Evolutionary conservation across 2,888 invertebrate species (phyloP).

Genomic region (Matsumyia berberina): DNA sequence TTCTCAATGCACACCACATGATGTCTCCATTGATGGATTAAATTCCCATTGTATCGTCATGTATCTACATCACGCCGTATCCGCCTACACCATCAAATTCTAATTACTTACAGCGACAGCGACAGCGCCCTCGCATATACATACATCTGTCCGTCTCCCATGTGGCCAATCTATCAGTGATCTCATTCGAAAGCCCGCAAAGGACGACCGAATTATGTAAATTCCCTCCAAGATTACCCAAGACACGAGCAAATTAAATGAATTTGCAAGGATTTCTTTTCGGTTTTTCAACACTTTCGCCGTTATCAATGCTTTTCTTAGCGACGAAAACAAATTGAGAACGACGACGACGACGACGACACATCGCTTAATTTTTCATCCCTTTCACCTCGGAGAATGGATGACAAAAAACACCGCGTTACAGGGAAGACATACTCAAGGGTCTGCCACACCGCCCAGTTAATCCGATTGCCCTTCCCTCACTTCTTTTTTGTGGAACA

Average conservation of each 20-base stretch:
- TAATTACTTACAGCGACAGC: slow-evolving; percentile 2
- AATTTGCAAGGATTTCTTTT: slow-evolving; percentile 11
- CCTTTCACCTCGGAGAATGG: slow-evolving; percentile 43
- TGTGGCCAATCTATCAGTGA: slow-evolving; percentile 19
- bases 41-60: not conserved
- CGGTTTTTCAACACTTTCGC: slow-evolving; percentile 42
- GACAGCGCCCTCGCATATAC: too few relatives aligned
- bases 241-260: slow-evolving; percentile 4
- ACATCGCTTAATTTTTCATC: slow-evolving; percentile 64
- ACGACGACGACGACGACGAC: slow-evolving; percentile 9
- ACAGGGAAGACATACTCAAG: slow-evolving; percentile 13
- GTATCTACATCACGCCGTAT: not conserved
- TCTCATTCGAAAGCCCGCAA: slow-evolving; percentile 9
- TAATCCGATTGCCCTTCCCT: slow-evolving; percentile 61
- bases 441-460: slow-evolving; percentile 1
- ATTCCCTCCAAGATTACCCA: slow-evolving; percentile 15
- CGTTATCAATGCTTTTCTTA: too few relatives aligned
- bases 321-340: slow-evolving; percentile 59
- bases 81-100: slow-evolving; percentile 1
- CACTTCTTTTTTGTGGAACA: not conserved
- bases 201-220: slow-evolving; percentile 26
- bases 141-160: not conserved
- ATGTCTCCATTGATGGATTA: not conserved
- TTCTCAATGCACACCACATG: not conserved
- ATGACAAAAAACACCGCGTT: slow-evolving; percentile 11